Evolutionary conservation across 2,888 invertebrate genomes (phyloP), one percentile per base, ranked within the genome.

Genomic region (Drosophila meridiana): DNA sequence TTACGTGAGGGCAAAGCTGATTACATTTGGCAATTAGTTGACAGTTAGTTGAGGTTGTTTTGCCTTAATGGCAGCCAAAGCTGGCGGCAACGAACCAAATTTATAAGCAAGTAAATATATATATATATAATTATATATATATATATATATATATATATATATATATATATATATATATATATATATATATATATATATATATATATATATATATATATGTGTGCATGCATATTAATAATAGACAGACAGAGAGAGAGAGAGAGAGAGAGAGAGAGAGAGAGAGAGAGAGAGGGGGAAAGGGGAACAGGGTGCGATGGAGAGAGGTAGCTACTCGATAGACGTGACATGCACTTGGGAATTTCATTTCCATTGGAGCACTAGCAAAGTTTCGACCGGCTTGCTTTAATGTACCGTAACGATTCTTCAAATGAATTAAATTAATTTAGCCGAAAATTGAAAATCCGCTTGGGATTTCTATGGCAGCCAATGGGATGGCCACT

Each of bases 21-120:
- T 86, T 89, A 89, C 76, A 80, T 83, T 86, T 87, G 78, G 80
- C 87, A 89, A 86, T 86, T 86, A 86, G 89, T 86, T 82, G 84
- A 72, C 87, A 84, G 82, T 72, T 75, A 67, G 71, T 62, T 62
- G 60, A 70, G 76, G 71, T 71, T 55, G 65, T 55, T 47, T 34
- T 34, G 30, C 50, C 62, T 61, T 57, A 66, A 63, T 69, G 50
- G 43, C 62, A 52, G 20, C 36, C 47, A 59, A 28, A 55, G 42
- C 38, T 43, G 55, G 32, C 62, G 42, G 26, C n/a, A 30, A 5
- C 47, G 26, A 36, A n/a, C 14, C 30, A 40, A 56, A 20, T 32
- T 32, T 58, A 36, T 53, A 36, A 13, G 40, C 26, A 28, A 34
- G 9, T 20, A 38, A 56, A 63, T 47, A 52, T 34, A 20, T 52